These are phyloP conservation scores for Arctocebus calabarensis DNA, from an alignment of 2,797 vertebrate genomes.

Conservation along the genomic window DNA sequence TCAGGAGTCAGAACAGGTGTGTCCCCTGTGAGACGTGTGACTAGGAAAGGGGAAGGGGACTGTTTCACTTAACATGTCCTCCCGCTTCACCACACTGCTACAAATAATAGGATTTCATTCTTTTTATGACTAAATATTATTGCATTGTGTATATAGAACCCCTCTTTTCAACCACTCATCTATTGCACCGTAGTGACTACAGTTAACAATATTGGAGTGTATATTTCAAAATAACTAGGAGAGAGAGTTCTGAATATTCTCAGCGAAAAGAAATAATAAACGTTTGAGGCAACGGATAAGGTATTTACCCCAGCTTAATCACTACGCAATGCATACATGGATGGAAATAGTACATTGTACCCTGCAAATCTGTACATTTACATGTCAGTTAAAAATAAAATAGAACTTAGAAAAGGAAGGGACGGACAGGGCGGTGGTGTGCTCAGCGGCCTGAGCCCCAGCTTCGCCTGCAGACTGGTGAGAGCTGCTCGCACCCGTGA, in stretches of 20 bases:
- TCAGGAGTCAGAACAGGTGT: not conserved
- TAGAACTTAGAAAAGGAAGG: not conserved
- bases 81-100: not conserved
- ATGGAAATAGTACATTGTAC: not conserved
- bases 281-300: not conserved
- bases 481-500: too few relatives aligned
- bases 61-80: not conserved
- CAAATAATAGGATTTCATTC: not conserved
- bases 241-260: not conserved
- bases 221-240: not conserved
- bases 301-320: not conserved
- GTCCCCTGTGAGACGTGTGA: accelerated
- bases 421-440: not conserved
- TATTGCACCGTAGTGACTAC: not conserved
- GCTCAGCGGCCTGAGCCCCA: not conserved
- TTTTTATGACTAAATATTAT: not conserved
- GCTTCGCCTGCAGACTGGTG: not conserved
- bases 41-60: not conserved
- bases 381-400: not conserved
- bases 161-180: not conserved
- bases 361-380: not conserved
- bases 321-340: not conserved
- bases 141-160: not conserved
- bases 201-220: not conserved
- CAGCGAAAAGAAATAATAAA: not conserved